Base-by-base conservation (phyloP, 2,113 vertebrate species). In the Prietella phreatophila region DNA sequence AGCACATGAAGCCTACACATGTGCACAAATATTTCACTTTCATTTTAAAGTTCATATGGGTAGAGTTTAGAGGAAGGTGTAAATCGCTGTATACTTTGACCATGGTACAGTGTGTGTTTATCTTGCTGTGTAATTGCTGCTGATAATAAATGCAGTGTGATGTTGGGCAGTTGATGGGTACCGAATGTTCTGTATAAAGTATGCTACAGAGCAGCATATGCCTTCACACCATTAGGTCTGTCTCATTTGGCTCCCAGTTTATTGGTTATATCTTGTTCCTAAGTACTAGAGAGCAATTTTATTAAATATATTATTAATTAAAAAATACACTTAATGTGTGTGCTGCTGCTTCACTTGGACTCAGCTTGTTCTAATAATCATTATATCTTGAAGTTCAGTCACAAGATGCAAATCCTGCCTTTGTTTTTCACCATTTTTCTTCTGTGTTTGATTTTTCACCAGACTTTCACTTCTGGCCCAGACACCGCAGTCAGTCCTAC, bases 401-500 rank as follows among this genome's bases (percentile, higher is more conserved):
- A 60, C 80, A n/a, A 39, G 2, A n/a, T n/a, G 50, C 9, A 25
- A 78, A 6, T 17, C 3, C 0, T 15, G 33, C 1, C 17, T 5
- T 71, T 69, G 58, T 86, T 73, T 82, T 55, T 58, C 61, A 47
- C 15, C 30, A 27, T 19, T 55, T 71, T 7, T 36, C 30, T 11
- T 56, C 10, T 53, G 25, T 75, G 75, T 84, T 86, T 80, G 1
- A 27, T 3, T 63, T 69, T 85, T 85, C 58, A n/a, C 55, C 42
- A 17, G 85, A 69, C 86, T 90, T 27, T 88, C 86, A 87, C 90
- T 56, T 83, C 73, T 75, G 86, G n/a, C 53, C 50, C 65, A 92
- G 85, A 61, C 75, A 87, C 50, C 60, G 30, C 84, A 30, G 61
- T 22, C 42, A 17, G 11, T 73, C 58, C 86, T 13, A 50, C 63